Base-by-base conservation (phyloP, 1,140 invertebrate species). In the Tribolium madens region DNA sequence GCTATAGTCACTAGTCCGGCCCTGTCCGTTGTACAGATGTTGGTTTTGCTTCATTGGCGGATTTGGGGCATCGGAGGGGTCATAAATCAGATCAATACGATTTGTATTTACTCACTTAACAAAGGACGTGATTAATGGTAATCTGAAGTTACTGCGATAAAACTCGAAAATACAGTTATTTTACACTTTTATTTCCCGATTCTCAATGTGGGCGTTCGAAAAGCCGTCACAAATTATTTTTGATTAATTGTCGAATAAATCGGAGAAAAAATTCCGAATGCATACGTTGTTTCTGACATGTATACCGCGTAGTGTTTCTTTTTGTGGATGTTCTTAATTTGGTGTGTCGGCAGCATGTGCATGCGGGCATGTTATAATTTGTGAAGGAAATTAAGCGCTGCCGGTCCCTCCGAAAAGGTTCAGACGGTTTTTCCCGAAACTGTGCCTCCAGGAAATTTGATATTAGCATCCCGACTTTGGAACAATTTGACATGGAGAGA, bases 321-420 rank as follows among this genome's bases (percentile, higher is more conserved):
- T 64, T 64, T 64, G 57, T 64, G 57, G 57, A 64, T 64, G 57
- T 64, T 64, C 57, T 64, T 64, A 64, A 64, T 64, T 64, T 64
- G 57, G 57, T 64, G 57, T 64, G 57, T 64, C 57, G 57, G 57
- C 57, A 64, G 57, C 57, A 64, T 64, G 57, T 64, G 57, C 57
- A 64, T 64, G 57, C 57, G 57, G 57, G 57, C 57, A 64, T 64
- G 57, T 64, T 64, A 64, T 64, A 64, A 64, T 64, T 64, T 64
- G 57, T 64, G 57, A 64, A 64, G 57, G 57, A 64, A 64, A 64
- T 64, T 64, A 64, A 64, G 57, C 57, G 57, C 57, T 64, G 57
- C 57, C 57, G 57, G 26, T 64, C 57, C 36, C 57, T 64, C 57
- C 57, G 12, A 64, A 42, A 50, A 64, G 57, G 57, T 64, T 33